These are phyloP conservation scores for Xerus rutilus DNA, from an alignment of 2,797 vertebrate genomes.

Conservation along the genomic window DNA sequence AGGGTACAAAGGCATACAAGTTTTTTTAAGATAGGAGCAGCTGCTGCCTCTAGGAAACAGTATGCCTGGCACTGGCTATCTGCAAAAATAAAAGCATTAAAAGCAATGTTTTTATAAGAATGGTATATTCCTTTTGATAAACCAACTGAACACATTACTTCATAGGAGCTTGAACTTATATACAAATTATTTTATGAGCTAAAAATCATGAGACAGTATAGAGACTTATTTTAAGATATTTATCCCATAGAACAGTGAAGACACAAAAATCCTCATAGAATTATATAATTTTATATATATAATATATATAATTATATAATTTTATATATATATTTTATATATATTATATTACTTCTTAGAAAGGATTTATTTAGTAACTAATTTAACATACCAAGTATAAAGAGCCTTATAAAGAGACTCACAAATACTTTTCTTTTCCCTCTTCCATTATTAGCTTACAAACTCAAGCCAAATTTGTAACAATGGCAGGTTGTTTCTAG, in stretches of 20 bases:
- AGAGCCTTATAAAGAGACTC: conserved; percentile 11
- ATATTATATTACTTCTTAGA: conserved; percentile 23
- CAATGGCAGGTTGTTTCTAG: conserved; percentile 41
- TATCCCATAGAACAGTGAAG: conserved; percentile 39
- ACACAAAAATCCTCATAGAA: neutral
- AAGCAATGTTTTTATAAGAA: conserved; percentile 22
- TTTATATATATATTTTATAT: neutral
- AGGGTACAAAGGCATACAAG: conserved; percentile 86
- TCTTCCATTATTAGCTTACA: conserved; percentile 3
- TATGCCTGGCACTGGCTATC: conserved; percentile 92
- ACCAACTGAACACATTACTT: conserved; percentile 22
- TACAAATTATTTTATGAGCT: conserved; percentile 45
- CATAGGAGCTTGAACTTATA: conserved; percentile 30
- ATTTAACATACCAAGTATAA: conserved; percentile 9
- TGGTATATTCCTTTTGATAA: neutral
- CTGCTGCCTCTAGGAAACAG: conserved; percentile 89
- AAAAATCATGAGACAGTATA: conserved; percentile 36
- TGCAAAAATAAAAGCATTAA: conserved; percentile 81
- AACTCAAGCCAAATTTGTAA: conserved; percentile 26
- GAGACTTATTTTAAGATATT: conserved; percentile 33
- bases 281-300: conserved; percentile 25
- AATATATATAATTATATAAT: neutral
- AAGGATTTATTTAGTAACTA: conserved; percentile 37
- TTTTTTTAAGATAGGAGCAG: conserved; percentile 88
- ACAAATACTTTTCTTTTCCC: neutral